These are phyloP conservation scores for Hydractinia echinata DNA, from an alignment of 30 jellyfish, hydroid and myxozoan genomes.

Conservation along the genomic window DNA sequence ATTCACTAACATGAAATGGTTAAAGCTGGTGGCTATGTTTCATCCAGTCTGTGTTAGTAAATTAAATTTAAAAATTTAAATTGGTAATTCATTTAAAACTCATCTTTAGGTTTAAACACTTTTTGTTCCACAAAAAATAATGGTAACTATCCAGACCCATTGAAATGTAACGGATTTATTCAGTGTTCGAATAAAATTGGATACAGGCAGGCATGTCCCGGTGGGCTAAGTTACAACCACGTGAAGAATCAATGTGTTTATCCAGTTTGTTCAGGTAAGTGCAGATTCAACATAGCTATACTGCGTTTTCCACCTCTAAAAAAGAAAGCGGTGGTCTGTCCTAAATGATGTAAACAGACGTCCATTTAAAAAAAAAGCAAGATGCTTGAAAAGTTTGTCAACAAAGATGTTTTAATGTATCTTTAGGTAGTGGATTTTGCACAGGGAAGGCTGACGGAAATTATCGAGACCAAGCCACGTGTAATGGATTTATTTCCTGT, in stretches of 20 bases:
- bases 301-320: background rate
- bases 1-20: too few relatives aligned
- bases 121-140: background rate
- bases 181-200: background rate
- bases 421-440: conserved; percentile 12
- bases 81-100: too few relatives aligned
- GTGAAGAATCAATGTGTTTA: background rate
- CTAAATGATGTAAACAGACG: background rate
- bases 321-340: background rate
- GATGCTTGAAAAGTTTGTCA: background rate
- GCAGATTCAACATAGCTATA: background rate
- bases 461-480: background rate
- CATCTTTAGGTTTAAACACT: too few relatives aligned
- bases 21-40: too few relatives aligned
- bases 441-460: background rate
- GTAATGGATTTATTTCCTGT: conserved; percentile 2
- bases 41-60: too few relatives aligned
- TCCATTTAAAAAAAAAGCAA: background rate
- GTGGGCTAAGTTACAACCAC: conserved; percentile 8
- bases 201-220: background rate
- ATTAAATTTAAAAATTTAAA: too few relatives aligned
- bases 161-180: conserved; percentile 6
- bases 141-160: conserved; percentile 6
- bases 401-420: background rate
- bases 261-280: background rate